Conservation (phyloP, 2,888 invertebrate genomes). For the Sinelater perroti region DNA sequence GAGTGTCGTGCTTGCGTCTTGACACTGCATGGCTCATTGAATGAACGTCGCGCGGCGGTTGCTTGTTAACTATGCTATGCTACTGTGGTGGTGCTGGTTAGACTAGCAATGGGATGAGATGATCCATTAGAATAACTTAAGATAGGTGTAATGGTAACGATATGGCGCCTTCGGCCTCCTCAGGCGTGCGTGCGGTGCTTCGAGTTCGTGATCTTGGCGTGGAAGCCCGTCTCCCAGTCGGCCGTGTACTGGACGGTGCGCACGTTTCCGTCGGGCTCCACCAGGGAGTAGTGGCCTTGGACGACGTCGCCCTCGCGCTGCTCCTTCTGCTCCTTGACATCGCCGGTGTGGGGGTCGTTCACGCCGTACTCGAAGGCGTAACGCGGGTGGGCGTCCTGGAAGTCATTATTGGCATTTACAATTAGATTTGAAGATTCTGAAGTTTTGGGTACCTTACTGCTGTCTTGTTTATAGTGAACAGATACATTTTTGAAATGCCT, state of each 20-base stretch:
- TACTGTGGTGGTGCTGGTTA: conserved; percentile 17
- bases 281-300: conserved; percentile 65
- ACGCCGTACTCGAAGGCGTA: conserved; percentile 79
- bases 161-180: conserved; percentile 2
- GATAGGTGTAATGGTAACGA: conserved; percentile 25
- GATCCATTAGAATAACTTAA: conserved; percentile 29
- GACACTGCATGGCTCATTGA: too few species aligned
- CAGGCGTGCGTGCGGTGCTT: conserved; percentile 42
- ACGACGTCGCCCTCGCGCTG: conserved; percentile 78
- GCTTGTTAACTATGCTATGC: too few species aligned
- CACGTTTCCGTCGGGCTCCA: conserved; percentile 79
- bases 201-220: conserved; percentile 73
- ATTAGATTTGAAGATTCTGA: too few species aligned
- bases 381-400: conserved; percentile 71
- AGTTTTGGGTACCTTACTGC: too few species aligned
- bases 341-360: conserved; percentile 78
- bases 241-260: conserved; percentile 79
- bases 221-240: conserved; percentile 82
- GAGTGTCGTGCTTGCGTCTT: too few species aligned
- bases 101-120: conserved; percentile 35
- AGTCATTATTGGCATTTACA: background rate
- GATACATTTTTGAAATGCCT: background rate
- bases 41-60: too few species aligned
- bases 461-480: too few species aligned
- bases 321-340: conserved; percentile 77